phyloP scores from a whole-genome alignment of 2,797 vertebrate species.

The Ctenopoma kingsleyae region DNA sequence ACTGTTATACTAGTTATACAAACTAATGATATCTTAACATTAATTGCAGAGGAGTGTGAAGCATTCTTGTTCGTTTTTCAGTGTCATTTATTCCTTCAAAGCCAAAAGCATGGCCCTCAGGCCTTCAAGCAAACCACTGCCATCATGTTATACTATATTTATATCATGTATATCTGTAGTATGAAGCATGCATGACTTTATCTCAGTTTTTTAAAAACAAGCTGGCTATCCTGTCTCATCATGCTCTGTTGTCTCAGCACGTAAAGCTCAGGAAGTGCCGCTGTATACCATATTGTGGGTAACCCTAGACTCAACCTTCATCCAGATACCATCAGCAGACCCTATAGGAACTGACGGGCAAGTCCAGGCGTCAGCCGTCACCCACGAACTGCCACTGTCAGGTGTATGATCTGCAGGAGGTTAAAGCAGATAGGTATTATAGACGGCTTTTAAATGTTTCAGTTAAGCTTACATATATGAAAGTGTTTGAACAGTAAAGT shows the following conservation, averaged over 20 bases:
- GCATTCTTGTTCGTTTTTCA: neutral
- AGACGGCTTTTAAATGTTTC: conserved; percentile 23
- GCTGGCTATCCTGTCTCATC: conserved; percentile 8
- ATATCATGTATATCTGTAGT: neutral
- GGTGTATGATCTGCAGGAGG: neutral
- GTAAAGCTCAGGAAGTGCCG: neutral
- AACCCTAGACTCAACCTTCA: conserved; percentile 23
- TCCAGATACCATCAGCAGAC: conserved; percentile 58
- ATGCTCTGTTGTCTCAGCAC: conserved; percentile 1
- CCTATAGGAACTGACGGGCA: conserved; percentile 57
- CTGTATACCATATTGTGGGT: neutral
- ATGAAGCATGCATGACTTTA: neutral
- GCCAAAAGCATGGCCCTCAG: neutral
- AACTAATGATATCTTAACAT: neutral
- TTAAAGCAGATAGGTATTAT: conserved; percentile 19
- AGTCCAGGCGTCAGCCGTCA: conserved; percentile 39
- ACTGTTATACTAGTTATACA: neutral
- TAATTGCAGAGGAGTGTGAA: neutral
- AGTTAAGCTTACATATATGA: neutral
- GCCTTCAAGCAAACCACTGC: neutral
- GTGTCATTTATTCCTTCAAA: neutral
- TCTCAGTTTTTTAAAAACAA: conserved; percentile 3
- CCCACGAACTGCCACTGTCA: conserved; percentile 26
- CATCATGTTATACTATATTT: neutral
- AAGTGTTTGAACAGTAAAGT: conserved; percentile 63